phyloP scores from a whole-genome alignment of 2,113 vertebrate genomes.

The Bettongia penicillata region DNA sequence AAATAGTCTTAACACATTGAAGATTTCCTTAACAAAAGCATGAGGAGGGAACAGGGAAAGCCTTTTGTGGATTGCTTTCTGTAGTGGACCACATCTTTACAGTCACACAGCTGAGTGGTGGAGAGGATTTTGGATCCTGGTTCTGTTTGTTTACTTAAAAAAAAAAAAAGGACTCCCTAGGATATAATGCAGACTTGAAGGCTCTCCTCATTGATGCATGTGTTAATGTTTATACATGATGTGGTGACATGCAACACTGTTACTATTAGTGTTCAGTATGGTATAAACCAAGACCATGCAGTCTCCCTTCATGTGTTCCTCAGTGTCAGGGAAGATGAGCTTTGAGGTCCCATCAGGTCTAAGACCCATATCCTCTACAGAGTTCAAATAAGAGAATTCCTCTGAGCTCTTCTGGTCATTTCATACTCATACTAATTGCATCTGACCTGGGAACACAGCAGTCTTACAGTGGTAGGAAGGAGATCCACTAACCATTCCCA shows the following conservation, averaged over 20 bases:
- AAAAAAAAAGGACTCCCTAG: not conserved
- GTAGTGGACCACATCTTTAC: not conserved
- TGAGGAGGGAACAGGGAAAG: not conserved
- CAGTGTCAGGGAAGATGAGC: not conserved
- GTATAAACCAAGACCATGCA: rapidly evolving
- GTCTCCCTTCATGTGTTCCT: not conserved
- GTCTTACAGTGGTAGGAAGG: not conserved
- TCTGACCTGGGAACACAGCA: not conserved
- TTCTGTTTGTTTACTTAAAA: not conserved
- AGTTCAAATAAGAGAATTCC: too few relatives aligned
- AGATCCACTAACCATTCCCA: not conserved
- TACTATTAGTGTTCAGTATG: not conserved
- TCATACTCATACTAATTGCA: not conserved
- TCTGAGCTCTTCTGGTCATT: not conserved
- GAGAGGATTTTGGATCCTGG: not conserved
- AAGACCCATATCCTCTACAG: not conserved
- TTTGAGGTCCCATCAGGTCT: not conserved
- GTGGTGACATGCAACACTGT: not conserved
- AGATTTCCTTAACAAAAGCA: not conserved
- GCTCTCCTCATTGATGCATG: too few relatives aligned
- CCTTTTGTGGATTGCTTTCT: not conserved
- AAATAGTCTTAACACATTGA: not conserved
- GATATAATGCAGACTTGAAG: too few relatives aligned
- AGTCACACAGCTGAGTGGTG: not conserved
- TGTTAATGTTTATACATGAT: too few relatives aligned